Evolutionary conservation across 1,140 invertebrate species (phyloP).

Genomic region (Achatina immaculata): DNA sequence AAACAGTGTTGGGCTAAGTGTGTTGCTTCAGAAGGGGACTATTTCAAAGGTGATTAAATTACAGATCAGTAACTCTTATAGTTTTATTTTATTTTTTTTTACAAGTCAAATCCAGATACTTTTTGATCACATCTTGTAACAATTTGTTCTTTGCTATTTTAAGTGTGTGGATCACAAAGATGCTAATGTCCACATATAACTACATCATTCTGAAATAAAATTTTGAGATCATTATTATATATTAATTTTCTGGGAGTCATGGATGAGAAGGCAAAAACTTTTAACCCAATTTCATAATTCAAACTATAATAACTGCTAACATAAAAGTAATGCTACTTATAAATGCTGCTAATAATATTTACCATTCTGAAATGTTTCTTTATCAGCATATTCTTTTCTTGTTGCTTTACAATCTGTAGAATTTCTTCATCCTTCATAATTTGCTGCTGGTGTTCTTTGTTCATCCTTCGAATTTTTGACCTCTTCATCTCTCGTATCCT

Average conservation of each 20-base stretch:
- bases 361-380: background rate
- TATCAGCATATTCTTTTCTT: background rate
- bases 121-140: background rate
- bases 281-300: background rate
- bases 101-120: too few species aligned
- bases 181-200: too few species aligned
- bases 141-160: too few species aligned
- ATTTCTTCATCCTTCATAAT: background rate
- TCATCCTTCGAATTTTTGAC: background rate
- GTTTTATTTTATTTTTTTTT: background rate
- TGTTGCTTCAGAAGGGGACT: too few species aligned
- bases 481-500: conserved; percentile 19
- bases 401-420: background rate
- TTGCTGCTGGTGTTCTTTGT: background rate
- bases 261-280: background rate
- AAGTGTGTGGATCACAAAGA: too few species aligned
- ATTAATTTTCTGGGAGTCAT: background rate
- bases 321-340: background rate
- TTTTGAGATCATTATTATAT: background rate
- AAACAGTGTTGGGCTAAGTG: too few species aligned
- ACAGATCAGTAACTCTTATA: too few species aligned
- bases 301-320: background rate
- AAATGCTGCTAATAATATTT: background rate
- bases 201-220: too few species aligned
- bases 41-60: too few species aligned